Conservation (phyloP, 2,888 invertebrate species). For the Andrena trimmerana region DNA sequence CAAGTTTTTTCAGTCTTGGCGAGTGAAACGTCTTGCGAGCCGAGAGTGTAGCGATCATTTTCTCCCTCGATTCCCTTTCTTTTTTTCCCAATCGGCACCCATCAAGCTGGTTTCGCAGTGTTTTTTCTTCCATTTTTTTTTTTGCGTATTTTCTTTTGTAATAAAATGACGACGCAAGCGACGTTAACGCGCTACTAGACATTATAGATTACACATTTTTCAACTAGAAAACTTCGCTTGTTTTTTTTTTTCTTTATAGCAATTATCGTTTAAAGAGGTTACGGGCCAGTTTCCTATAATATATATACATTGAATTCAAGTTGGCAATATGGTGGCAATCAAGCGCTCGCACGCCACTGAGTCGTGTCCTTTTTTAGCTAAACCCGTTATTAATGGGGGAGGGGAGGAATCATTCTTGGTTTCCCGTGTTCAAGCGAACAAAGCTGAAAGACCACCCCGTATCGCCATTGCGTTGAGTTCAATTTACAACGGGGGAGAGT, state of each 20-base stretch:
- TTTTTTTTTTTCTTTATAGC: slow-evolving; percentile 45
- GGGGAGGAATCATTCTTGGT: slow-evolving; percentile 32
- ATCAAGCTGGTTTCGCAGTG: slow-evolving; percentile 41
- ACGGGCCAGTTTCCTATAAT: slow-evolving; percentile 74
- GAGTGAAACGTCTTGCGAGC: slow-evolving; percentile 54
- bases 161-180: slow-evolving; percentile 79
- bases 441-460: slow-evolving; percentile 57
- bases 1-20: slow-evolving; percentile 41
- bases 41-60: slow-evolving; percentile 20
- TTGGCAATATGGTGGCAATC: slow-evolving; percentile 70
- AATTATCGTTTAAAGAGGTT: slow-evolving; percentile 68
- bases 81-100: slow-evolving; percentile 24
- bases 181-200: slow-evolving; percentile 76
- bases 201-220: slow-evolving; percentile 70
- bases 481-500: slow-evolving; percentile 74
- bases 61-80: background rate
- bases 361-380: slow-evolving; percentile 32
- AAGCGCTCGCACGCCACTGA: slow-evolving; percentile 65
- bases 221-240: slow-evolving; percentile 63
- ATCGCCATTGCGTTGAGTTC: slow-evolving; percentile 62
- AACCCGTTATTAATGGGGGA: slow-evolving; percentile 21
- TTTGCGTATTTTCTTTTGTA: slow-evolving; percentile 47
- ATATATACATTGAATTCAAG: slow-evolving; percentile 75
- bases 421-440: slow-evolving; percentile 53
- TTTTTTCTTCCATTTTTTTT: slow-evolving; percentile 43